Evolutionary conservation across 2,113 vertebrate species (phyloP).

Genomic region (Tetraodon nigroviridis): DNA sequence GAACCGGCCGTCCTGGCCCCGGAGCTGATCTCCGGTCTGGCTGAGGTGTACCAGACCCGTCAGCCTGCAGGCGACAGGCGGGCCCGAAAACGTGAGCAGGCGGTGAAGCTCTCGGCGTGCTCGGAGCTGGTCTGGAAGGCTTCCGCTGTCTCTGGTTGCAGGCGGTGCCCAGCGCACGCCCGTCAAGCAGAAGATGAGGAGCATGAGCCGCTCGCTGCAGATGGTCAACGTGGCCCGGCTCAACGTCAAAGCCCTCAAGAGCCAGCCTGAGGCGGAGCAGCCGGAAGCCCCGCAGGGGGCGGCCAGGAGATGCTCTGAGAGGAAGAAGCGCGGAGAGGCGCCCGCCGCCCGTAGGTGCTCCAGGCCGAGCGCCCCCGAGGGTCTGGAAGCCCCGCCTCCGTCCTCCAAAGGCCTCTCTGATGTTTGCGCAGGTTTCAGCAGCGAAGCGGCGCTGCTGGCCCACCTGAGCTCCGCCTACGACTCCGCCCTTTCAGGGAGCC

Average conservation of each 20-base stretch:
- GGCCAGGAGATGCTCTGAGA: constrained; percentile 67
- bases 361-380: neutral
- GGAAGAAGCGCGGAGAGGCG: constrained; percentile 52
- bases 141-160: constrained; percentile 29
- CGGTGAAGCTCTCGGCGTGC: neutral
- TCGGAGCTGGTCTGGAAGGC: too few relatives aligned
- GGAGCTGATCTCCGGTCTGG: constrained; percentile 76
- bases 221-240: constrained; percentile 93
- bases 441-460: constrained; percentile 79
- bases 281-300: constrained; percentile 57
- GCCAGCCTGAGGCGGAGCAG: constrained; percentile 72
- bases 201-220: constrained; percentile 93
- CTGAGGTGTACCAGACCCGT: constrained; percentile 82
- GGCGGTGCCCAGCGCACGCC: constrained; percentile 87
- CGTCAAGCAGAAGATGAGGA: constrained; percentile 94
- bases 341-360: constrained; percentile 50
- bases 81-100: constrained; percentile 79
- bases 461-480: constrained; percentile 77
- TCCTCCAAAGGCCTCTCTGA: too few relatives aligned
- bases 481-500: constrained; percentile 69
- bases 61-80: constrained; percentile 61
- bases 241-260: constrained; percentile 90
- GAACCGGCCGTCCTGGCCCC: constrained; percentile 54
- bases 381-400: too few relatives aligned
- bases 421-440: constrained; percentile 75